Conservation (phyloP, 2,797 vertebrate genomes). For the Monodelphis domestica region DNA sequence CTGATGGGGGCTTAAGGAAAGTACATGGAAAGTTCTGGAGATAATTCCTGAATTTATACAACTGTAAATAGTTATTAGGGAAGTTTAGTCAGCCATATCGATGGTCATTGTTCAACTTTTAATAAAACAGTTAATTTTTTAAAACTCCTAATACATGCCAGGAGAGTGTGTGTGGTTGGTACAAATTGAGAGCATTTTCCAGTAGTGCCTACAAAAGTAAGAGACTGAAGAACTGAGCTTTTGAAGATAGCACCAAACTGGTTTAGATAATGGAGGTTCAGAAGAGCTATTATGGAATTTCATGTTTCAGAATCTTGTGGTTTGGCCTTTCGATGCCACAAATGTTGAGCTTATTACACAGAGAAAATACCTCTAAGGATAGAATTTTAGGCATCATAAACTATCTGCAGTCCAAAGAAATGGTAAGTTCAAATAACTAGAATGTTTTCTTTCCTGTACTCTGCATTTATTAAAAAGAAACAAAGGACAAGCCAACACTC, state of each 20-base stretch:
- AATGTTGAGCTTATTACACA: conserved; percentile 13
- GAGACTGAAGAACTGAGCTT: conserved; percentile 8
- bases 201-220: not conserved
- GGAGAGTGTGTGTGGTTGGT: not conserved
- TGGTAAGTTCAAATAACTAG: conserved; percentile 1
- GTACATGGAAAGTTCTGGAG: not conserved
- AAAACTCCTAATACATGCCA: not conserved
- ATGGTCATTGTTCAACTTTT: not conserved
- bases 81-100: not conserved
- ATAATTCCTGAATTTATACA: not conserved
- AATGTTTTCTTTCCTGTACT: not conserved
- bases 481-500: not conserved
- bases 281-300: not conserved
- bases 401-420: not conserved
- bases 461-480: not conserved
- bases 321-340: not conserved
- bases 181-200: not conserved
- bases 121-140: not conserved
- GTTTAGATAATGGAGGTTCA: not conserved
- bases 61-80: not conserved
- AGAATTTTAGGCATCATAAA: not conserved
- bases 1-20: not conserved
- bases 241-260: not conserved
- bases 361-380: not conserved
- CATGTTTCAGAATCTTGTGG: not conserved